A percentile compares a stretch with the other conserved stretches of the same genome.
These are phyloP conservation scores for Ruditapes philippinarum DNA, from an alignment of 1,140 invertebrate species.

Conservation along the genomic window DNA sequence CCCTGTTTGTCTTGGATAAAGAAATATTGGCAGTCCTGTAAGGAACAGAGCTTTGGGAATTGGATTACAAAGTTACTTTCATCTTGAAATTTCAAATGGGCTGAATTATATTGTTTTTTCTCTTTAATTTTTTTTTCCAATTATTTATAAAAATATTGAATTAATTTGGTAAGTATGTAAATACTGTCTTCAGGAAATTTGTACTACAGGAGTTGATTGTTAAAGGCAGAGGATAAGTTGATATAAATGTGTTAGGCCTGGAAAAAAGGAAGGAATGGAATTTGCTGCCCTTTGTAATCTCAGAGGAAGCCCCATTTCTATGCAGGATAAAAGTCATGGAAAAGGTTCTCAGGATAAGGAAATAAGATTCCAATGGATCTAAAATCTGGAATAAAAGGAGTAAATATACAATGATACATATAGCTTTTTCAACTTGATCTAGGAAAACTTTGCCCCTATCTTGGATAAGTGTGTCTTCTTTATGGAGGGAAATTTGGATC, in stretches of 20 bases:
- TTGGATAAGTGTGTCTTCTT: neutral
- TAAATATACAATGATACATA: too few relatives aligned
- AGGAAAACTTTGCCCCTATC: neutral
- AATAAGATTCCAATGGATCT: neutral
- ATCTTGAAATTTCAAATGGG: too few relatives aligned
- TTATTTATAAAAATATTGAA: too few relatives aligned
- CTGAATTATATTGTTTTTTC: too few relatives aligned
- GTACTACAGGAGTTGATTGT: too few relatives aligned
- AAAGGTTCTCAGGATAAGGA: constrained; percentile 15
- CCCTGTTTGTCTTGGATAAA: neutral
- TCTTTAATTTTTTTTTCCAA: too few relatives aligned
- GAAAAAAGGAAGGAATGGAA: neutral
- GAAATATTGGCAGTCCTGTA: neutral
- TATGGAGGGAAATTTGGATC: neutral
- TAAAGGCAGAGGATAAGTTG: too few relatives aligned
- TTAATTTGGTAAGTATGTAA: too few relatives aligned
- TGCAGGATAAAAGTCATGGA: constrained; percentile 2
- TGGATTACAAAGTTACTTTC: too few relatives aligned
- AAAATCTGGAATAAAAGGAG: neutral
- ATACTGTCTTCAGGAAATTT: too few relatives aligned
- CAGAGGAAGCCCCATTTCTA: neutral
- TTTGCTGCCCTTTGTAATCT: neutral
- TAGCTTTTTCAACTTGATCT: neutral
- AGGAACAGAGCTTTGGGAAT: too few relatives aligned
- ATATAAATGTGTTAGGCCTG: too few relatives aligned